Conservation (phyloP, 2,888 invertebrate genomes). For the Sinotaia quadrata region DNA sequence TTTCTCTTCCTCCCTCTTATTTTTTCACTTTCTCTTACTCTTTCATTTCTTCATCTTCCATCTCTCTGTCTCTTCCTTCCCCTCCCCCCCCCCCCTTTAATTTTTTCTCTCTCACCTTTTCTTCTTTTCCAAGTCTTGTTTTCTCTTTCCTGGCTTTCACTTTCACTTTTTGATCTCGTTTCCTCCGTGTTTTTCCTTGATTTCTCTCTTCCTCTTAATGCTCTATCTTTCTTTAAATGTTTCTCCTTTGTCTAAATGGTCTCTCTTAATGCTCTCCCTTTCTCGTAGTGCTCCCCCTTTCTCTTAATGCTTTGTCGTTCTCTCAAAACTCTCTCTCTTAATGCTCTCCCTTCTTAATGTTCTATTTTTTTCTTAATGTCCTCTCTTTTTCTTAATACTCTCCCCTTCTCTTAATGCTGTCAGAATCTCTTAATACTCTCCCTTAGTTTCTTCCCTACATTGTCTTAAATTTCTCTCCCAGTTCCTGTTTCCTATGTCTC, state of each 20-base stretch:
- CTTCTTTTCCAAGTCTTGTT: background rate
- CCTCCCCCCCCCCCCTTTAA: background rate
- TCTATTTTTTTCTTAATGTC: background rate
- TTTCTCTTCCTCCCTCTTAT: background rate
- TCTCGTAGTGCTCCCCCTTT: background rate
- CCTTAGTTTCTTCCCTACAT: too few relatives aligned
- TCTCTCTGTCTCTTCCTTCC: background rate
- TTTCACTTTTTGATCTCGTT: background rate
- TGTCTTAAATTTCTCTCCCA: background rate
- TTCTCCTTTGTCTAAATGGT: background rate
- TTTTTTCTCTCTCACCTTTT: background rate
- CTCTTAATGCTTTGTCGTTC: background rate
- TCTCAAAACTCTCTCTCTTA: too few relatives aligned
- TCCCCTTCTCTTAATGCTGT: background rate
- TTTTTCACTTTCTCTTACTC: background rate
- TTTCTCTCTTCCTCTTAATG: constrained; percentile 8
- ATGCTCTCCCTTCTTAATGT: background rate
- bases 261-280: constrained; percentile 1
- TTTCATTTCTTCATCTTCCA: background rate
- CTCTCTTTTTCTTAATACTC: background rate
- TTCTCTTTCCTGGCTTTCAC: background rate
- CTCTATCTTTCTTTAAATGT: background rate
- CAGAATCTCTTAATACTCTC: background rate
- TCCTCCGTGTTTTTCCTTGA: background rate
- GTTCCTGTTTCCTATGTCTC: background rate